A percentile compares a stretch with the other conserved stretches of the same genome.
phyloP scores from a whole-genome alignment of 2,113 vertebrate species.

The Notiomystis cincta region DNA sequence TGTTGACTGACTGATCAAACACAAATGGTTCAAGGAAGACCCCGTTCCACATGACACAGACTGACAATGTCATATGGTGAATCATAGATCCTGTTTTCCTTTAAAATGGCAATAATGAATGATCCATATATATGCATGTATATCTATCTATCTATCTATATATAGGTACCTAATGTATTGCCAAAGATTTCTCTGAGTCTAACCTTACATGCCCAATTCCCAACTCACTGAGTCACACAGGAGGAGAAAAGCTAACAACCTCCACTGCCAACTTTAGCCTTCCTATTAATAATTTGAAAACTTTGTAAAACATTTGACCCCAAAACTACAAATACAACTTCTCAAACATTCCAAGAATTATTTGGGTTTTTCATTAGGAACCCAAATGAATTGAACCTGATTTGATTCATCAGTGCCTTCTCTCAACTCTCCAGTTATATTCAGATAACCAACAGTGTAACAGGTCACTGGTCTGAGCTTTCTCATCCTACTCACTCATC shows the following conservation, averaged over 20 bases:
- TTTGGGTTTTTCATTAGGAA: neutral
- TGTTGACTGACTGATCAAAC: neutral
- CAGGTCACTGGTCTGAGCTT: neutral
- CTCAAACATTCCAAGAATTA: neutral
- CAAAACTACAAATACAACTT: neutral
- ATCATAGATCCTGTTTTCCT: neutral
- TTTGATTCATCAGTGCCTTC: neutral
- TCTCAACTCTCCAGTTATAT: neutral
- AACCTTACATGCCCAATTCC: neutral
- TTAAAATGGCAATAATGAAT: neutral
- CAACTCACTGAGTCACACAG: neutral
- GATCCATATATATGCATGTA: neutral
- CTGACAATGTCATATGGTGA: neutral
- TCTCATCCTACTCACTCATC: neutral
- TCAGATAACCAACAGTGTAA: neutral
- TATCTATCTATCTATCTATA: neutral
- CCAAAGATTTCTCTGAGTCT: neutral
- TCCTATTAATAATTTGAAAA: neutral
- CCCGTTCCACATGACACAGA: neutral
- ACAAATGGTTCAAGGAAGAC: neutral
- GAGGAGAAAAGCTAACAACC: neutral
- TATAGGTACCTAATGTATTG: neutral
- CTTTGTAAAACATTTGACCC: neutral
- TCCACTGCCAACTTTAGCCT: neutral
- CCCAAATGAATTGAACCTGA: neutral